Percentiles rank a stretch among this genome's conserved stretches.
Conservation (phyloP, 2,113 vertebrate genomes). For the Gasterosteus nipponicus region DNA sequence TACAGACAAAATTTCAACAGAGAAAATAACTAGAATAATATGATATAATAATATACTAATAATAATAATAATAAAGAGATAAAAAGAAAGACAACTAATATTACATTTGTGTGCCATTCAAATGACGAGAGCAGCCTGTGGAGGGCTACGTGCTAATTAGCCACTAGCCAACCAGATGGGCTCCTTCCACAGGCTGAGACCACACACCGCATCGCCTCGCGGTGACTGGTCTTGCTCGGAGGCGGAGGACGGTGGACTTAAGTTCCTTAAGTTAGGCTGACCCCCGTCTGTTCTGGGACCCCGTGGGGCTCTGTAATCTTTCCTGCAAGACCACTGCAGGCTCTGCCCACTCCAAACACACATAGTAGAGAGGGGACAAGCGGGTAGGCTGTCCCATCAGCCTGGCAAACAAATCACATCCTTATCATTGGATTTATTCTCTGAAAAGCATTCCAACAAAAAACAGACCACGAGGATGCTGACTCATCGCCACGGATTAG, state of each 20-base stretch:
- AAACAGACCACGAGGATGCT: constrained; percentile 31
- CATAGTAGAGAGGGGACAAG: constrained; percentile 7
- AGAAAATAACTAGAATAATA: neutral
- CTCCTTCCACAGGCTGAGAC: constrained; percentile 9
- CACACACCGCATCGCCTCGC: constrained; percentile 33
- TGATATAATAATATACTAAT: no score
- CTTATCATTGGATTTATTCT: constrained; percentile 41
- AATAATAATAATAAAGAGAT: no score
- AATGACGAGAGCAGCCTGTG: constrained; percentile 19
- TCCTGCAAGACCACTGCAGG: constrained; percentile 13
- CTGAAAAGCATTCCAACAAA: constrained; percentile 17
- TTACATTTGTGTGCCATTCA: constrained; percentile 28
- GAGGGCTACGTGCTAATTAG: constrained; percentile 36
- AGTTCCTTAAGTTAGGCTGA: constrained; percentile 51
- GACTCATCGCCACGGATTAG: constrained; percentile 63
- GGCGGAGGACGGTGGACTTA: constrained; percentile 13
- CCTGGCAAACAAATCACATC: neutral
- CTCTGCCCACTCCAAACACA: constrained; percentile 31
- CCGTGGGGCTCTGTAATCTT: constrained; percentile 51
- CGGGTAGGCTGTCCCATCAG: constrained; percentile 43
- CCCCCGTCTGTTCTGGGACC: constrained; percentile 46
- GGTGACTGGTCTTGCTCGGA: constrained; percentile 31
- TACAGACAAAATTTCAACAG: neutral
- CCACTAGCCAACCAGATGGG: constrained; percentile 25
- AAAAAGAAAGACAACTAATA: neutral